A percentile compares a stretch with the other conserved stretches of the same genome.
phyloP scores from a whole-genome alignment of 2,113 vertebrate species.

The Xyrauchen texanus region DNA sequence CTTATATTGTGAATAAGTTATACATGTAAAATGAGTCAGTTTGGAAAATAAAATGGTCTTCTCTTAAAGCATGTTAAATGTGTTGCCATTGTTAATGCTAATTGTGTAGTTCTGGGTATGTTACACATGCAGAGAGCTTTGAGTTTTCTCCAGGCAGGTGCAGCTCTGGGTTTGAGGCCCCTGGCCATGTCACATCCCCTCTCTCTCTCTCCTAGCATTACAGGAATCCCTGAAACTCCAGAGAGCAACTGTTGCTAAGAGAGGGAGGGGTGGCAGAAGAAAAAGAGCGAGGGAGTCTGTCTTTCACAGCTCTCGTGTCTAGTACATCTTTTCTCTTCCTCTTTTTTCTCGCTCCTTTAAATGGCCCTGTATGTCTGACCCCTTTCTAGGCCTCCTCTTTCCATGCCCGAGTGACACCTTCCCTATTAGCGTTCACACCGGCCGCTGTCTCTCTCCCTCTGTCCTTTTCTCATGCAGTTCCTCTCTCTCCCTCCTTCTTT shows the following conservation, averaged over 20 bases:
- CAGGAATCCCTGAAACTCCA: background rate
- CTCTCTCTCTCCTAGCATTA: conserved; percentile 2
- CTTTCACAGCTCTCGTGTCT: conserved; percentile 47
- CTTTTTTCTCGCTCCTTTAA: conserved; percentile 50
- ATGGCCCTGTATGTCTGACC: conserved; percentile 64
- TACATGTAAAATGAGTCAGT: background rate
- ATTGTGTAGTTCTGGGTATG: background rate
- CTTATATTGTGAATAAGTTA: no score
- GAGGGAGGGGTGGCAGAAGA: background rate
- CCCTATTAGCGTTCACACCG: conserved; percentile 62
- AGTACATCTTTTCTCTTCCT: conserved; percentile 59
- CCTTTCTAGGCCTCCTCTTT: conserved; percentile 65
- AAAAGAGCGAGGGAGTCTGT: conserved; percentile 19
- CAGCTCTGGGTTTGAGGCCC: conserved; percentile 24
- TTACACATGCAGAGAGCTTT: background rate
- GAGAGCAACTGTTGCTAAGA: conserved; percentile 46
- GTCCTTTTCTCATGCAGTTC: conserved; percentile 45
- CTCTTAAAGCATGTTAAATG: background rate
- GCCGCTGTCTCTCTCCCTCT: conserved; percentile 47
- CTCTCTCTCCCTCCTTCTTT: conserved; percentile 64
- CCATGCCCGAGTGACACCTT: conserved; percentile 69
- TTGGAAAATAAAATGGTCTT: no score
- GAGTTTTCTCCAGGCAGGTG: background rate
- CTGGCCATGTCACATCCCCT: conserved; percentile 14
- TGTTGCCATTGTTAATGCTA: background rate